Percentiles rank a stretch among this genome's conserved stretches.
Conservation (phyloP, 2,797 vertebrate species). For the Pseudotriccus pelzelni region DNA sequence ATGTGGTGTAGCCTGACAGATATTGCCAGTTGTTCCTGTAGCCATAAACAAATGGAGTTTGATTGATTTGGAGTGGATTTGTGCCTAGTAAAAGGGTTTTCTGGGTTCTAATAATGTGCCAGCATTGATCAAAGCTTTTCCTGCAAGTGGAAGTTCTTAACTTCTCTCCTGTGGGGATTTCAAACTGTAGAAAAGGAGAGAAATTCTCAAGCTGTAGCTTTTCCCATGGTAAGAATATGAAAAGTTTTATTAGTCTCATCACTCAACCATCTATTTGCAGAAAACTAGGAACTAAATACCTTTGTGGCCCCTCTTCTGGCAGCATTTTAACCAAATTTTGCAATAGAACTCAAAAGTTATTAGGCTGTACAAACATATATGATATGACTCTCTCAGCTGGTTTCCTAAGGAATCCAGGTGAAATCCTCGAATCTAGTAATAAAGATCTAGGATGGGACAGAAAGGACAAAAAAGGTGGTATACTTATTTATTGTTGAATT, state of each 20-base stretch:
- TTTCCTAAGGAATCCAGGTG: background rate
- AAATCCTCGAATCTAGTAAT: background rate
- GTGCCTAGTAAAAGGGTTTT: constrained; percentile 35
- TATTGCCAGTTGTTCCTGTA: constrained; percentile 4
- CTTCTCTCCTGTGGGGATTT: background rate
- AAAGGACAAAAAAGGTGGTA: background rate
- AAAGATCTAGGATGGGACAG: background rate
- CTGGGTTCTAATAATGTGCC: constrained; percentile 4
- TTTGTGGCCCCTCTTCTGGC: background rate
- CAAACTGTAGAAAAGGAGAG: background rate
- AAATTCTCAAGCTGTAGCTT: background rate
- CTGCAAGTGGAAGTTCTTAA: constrained; percentile 35
- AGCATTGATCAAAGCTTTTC: constrained; percentile 40
- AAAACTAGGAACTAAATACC: background rate
- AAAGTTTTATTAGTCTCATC: background rate
- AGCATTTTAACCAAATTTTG: background rate
- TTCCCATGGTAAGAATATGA: background rate
- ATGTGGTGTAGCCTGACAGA: background rate
- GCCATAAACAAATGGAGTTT: constrained; percentile 34
- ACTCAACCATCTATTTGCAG: background rate
- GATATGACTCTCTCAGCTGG: background rate
- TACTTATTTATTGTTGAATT: fast-evolving
- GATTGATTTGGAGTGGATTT: constrained; percentile 47
- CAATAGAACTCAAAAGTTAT: background rate
- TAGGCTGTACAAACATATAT: background rate